A percentile compares a stretch with the other conserved stretches of the same genome.
Conservation (phyloP, 2,113 vertebrate species). For the Leptosomus discolor region DNA sequence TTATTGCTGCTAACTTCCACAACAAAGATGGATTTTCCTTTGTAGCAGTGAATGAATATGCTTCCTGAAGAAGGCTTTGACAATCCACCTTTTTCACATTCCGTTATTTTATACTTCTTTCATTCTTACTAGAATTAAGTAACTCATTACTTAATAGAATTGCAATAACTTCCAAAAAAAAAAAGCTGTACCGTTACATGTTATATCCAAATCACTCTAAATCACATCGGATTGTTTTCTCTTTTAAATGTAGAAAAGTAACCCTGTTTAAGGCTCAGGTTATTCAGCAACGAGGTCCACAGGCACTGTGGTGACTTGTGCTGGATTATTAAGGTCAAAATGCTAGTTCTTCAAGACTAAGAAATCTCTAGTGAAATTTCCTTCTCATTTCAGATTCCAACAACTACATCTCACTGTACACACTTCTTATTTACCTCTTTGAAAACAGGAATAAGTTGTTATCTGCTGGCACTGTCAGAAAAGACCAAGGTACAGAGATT, state of each 20-base stretch:
- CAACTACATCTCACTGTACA: not conserved
- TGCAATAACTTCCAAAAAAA: not conserved
- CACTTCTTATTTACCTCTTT: not conserved
- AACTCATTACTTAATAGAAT: not conserved
- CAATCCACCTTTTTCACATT: not conserved
- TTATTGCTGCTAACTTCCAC: conserved; percentile 28
- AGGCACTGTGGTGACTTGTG: not conserved
- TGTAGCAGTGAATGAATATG: not conserved
- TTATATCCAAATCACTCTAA: not conserved
- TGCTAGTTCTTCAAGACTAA: not conserved
- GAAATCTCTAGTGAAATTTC: not conserved
- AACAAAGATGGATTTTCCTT: conserved; percentile 3
- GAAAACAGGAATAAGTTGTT: not conserved
- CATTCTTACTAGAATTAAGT: not conserved
- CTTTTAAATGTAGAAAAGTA: not conserved
- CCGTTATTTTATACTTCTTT: not conserved
- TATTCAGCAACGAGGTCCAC: not conserved
- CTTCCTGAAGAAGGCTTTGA: not conserved
- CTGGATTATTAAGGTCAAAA: conserved; percentile 5
- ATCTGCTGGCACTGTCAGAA: not conserved
- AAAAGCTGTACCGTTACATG: not conserved
- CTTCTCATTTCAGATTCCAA: not conserved
- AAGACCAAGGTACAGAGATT: not conserved
- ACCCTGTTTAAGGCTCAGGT: not conserved
- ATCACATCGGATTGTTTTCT: not conserved